Conservation (phyloP, 2,797 vertebrate genomes). For the Falco berigora region DNA sequence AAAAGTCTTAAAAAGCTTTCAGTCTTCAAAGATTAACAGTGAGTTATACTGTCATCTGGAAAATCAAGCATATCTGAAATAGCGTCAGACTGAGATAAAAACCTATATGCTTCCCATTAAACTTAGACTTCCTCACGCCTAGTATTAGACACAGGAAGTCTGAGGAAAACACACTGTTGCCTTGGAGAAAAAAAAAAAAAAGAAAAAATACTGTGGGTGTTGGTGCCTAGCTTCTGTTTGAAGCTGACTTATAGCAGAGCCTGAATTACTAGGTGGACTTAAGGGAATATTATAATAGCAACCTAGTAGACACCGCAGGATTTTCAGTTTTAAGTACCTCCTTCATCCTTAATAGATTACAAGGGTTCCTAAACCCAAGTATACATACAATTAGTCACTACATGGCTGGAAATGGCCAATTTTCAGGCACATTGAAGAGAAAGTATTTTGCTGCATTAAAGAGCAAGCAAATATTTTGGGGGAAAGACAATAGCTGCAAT, state of each 20-base stretch:
- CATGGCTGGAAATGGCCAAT: neutral
- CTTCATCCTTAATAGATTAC: neutral
- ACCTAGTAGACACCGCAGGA: neutral
- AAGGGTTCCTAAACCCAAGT: neutral
- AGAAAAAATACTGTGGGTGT: neutral
- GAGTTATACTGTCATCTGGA: neutral
- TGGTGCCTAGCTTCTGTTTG: neutral
- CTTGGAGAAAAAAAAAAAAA: neutral
- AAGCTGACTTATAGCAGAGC: neutral
- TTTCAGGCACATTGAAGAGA: neutral
- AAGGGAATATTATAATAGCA: neutral
- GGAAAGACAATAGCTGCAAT: neutral
- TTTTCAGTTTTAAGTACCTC: neutral
- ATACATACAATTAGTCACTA: neutral
- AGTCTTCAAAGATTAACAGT: neutral
- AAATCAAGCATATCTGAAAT: neutral
- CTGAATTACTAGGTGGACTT: neutral
- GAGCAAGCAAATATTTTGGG: neutral
- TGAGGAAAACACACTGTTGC: neutral
- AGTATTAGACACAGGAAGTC: neutral
- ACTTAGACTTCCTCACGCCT: neutral
- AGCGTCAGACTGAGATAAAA: neutral
- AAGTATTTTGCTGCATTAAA: neutral
- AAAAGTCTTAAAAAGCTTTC: neutral
- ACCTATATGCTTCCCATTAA: neutral